A percentile compares a stretch with the other conserved stretches of the same genome.
phyloP scores from a whole-genome alignment of 2,113 vertebrate genomes.

The Corythoichthys intestinalis region DNA sequence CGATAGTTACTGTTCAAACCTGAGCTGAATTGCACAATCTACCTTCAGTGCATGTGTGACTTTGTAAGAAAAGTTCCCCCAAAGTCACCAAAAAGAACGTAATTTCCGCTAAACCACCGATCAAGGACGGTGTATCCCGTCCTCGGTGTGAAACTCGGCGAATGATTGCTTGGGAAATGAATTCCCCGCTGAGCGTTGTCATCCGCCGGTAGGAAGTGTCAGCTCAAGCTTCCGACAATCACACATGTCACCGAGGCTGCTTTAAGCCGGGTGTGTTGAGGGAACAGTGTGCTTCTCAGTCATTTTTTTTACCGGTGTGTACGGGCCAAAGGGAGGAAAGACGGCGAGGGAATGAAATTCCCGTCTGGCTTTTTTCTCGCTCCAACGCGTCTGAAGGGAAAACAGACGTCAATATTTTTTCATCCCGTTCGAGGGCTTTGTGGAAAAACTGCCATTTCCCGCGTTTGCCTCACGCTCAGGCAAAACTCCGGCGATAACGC shows the following conservation, averaged over 20 bases:
- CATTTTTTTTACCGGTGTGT: slow-evolving; percentile 5
- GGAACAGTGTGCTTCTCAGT: slow-evolving; percentile 9
- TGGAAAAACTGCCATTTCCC: slow-evolving; percentile 11
- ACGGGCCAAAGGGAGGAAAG: slow-evolving; percentile 1
- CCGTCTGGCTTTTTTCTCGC: slow-evolving; percentile 24
- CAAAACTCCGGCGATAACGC: neutral
- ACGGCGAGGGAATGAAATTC: slow-evolving; percentile 12
- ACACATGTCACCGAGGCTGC: slow-evolving; percentile 17
- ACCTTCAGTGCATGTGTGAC: neutral
- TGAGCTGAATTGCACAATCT: too few species aligned
- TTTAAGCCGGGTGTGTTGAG: slow-evolving; percentile 9
- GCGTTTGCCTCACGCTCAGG: slow-evolving; percentile 23
- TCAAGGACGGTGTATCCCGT: slow-evolving; percentile 27
- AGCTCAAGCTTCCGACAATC: slow-evolving; percentile 41
- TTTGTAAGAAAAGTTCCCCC: slow-evolving; percentile 18
- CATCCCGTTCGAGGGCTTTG: slow-evolving; percentile 9
- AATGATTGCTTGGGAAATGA: slow-evolving; percentile 41
- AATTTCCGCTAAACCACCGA: slow-evolving; percentile 13
- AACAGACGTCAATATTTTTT: slow-evolving; percentile 41
- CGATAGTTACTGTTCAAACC: neutral
- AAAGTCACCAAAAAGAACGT: slow-evolving; percentile 26
- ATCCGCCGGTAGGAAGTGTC: slow-evolving; percentile 37
- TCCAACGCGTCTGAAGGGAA: slow-evolving; percentile 32
- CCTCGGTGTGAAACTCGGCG: slow-evolving; percentile 30
- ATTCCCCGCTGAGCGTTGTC: slow-evolving; percentile 36